Conservation (phyloP, 1,140 invertebrate species). For the Trinorchestia longiramus region DNA sequence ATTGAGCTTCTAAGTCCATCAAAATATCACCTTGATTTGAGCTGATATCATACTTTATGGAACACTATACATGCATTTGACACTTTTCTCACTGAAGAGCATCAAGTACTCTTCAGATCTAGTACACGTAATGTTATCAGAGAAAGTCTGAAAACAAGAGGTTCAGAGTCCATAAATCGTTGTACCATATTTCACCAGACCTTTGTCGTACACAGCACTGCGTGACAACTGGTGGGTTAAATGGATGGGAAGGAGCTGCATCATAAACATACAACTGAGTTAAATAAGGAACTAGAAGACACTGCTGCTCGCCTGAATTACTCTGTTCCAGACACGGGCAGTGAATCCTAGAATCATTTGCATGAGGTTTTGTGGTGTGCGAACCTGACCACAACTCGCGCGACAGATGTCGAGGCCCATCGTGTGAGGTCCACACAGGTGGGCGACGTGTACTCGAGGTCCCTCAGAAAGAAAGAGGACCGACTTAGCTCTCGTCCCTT, state of each 20-base stretch:
- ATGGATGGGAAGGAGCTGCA: neutral
- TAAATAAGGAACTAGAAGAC: neutral
- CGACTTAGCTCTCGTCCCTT: neutral
- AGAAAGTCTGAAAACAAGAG: neutral
- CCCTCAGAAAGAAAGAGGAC: neutral
- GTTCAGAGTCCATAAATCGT: neutral
- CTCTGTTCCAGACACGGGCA: neutral
- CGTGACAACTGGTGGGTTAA: neutral
- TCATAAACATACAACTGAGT: neutral
- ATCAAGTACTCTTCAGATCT: neutral
- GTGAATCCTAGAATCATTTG: neutral
- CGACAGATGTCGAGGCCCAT: neutral
- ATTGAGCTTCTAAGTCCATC: neutral
- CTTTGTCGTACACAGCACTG: neutral
- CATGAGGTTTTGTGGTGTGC: conserved; percentile 1
- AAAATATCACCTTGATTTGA: neutral
- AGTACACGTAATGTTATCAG: neutral
- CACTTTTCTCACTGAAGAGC: neutral
- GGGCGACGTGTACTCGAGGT: neutral
- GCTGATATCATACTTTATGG: neutral
- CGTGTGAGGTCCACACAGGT: conserved; percentile 4
- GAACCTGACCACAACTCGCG: neutral
- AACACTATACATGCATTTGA: neutral
- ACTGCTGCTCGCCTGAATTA: neutral
- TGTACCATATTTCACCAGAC: neutral